Conservation (phyloP, 1,140 invertebrate genomes). For the Hirudo medicinalis region DNA sequence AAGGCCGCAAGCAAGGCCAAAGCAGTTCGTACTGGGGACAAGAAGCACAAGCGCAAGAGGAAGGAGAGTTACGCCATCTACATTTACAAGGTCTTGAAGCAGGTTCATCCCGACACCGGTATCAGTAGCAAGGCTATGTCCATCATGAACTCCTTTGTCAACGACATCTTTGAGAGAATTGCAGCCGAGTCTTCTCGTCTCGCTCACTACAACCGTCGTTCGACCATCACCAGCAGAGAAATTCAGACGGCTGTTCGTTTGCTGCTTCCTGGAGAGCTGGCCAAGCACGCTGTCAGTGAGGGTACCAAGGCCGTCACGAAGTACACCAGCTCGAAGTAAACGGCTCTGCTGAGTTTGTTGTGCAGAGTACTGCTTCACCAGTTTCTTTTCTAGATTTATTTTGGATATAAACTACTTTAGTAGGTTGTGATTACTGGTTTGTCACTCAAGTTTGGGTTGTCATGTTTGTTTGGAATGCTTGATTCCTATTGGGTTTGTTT, state of each 20-base stretch:
- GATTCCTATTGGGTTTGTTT: too few relatives aligned
- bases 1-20: constrained; percentile 19
- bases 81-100: constrained; percentile 56
- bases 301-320: constrained; percentile 50
- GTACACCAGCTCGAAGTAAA: constrained; percentile 46
- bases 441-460: too few relatives aligned
- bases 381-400: too few relatives aligned
- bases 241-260: constrained; percentile 52
- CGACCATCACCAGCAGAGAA: constrained; percentile 48
- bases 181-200: constrained; percentile 36
- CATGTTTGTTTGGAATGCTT: too few relatives aligned
- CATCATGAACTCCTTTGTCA: constrained; percentile 40
- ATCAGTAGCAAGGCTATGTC: constrained; percentile 46
- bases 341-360: not conserved
- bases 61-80: constrained; percentile 57
- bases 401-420: too few relatives aligned
- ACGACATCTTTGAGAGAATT: constrained; percentile 43
- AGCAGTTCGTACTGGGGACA: constrained; percentile 16
- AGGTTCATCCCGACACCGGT: constrained; percentile 57
- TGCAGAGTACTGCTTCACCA: too few relatives aligned
- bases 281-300: constrained; percentile 49
- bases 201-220: constrained; percentile 38
- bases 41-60: constrained; percentile 32
- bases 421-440: too few relatives aligned
- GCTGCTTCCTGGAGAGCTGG: constrained; percentile 50